Base-by-base conservation (phyloP, 2,797 vertebrate species). In the Sarcoramphus papa region DNA sequence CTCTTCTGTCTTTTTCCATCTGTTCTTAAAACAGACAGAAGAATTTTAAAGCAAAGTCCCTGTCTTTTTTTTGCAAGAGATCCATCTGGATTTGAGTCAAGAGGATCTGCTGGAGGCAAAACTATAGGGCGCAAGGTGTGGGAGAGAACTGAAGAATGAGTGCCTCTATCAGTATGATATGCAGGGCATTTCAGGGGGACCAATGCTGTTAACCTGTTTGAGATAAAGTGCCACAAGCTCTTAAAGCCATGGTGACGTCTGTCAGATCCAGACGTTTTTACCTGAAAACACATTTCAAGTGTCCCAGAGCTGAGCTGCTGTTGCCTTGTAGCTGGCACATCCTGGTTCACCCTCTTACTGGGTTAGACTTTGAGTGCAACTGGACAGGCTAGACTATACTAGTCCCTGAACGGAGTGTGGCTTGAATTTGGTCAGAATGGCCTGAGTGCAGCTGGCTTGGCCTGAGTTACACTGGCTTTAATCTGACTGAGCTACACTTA, bases 101-200 rank as follows among this genome's bases (percentile, higher is more conserved):
- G 28, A 88, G 48, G 37, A 82, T 80, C 40, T 76, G 43, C 72
- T 83, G 53, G 45, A 91, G 65, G 81, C 60, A 87, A 92, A 90
- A 54, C 23, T 27, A 24, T 43, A 63, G 60, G 27, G 48, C 3
- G 4, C 47, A 74, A 53, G 14, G 28, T 57, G 40, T 51, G n/a
- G 47, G 56, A 78, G 23, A 62, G 37, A 51, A 70, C n/a, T 37
- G 27, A 78, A 76, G 53, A 79, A 74, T 9, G 16, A 86, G 19
- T 11, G 3, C 1, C 1, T 41, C 57, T 53, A 75, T 22, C 0
- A 1, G 12, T 19, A 41, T 22, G 24, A 50, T 18, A 9, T 40
- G 48, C 31, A 57, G 51, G 15, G 31, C 1, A 0, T 65, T 74
- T 92, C 78, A 57, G 48, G 40, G 27, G 16, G n/a, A 40, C 31